Percentiles rank a stretch among this genome's conserved stretches.
These are phyloP conservation scores for Chloromyia formosa DNA, from an alignment of 2,888 invertebrate species.

Conservation along the genomic window DNA sequence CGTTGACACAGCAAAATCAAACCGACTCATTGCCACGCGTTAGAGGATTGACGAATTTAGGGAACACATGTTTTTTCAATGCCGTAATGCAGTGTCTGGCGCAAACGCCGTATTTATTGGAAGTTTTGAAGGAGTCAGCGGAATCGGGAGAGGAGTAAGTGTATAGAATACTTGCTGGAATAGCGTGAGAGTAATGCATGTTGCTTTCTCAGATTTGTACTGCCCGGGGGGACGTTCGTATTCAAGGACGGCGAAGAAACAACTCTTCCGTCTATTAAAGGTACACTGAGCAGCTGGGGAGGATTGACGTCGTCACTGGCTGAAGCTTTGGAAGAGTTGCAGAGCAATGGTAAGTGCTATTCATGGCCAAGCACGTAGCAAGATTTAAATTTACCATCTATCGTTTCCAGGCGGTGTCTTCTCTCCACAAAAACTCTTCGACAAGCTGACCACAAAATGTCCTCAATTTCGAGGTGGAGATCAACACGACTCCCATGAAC, in stretches of 20 bases:
- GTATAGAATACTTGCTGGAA: neutral
- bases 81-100: conserved; percentile 93
- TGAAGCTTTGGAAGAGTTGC: conserved; percentile 75
- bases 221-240: conserved; percentile 77
- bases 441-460: conserved; percentile 72
- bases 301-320: conserved; percentile 73
- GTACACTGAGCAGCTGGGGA: conserved; percentile 75
- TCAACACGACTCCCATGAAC: conserved; percentile 97
- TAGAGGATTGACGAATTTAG: conserved; percentile 87
- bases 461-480: conserved; percentile 92
- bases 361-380: neutral
- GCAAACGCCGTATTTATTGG: conserved; percentile 81
- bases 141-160: conserved; percentile 71
- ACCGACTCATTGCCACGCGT: conserved; percentile 66
- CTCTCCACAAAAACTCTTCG: conserved; percentile 72
- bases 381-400: neutral
- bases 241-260: conserved; percentile 66
- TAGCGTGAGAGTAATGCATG: neutral
- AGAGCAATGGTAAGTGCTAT: conserved; percentile 63
- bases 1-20: neutral
- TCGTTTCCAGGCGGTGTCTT: conserved; percentile 68
- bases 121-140: conserved; percentile 75
- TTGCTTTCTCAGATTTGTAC: conserved; percentile 65
- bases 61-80: conserved; percentile 98
- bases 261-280: conserved; percentile 71